Evolutionary conservation across 2,888 invertebrate species (phyloP).

Genomic region (Stictocephala bisonia): DNA sequence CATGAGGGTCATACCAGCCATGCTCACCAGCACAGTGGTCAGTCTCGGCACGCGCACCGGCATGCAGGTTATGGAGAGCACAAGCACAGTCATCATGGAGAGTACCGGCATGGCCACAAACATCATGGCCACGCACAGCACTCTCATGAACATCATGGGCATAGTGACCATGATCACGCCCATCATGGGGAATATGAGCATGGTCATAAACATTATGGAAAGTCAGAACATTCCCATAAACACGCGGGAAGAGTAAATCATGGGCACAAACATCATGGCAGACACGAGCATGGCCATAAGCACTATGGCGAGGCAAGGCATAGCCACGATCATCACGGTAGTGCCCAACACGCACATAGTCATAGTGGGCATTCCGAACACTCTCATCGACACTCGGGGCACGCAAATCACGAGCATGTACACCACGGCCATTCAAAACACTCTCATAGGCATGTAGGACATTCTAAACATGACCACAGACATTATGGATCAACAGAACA

Average conservation of each 20-base stretch:
- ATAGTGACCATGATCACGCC: constrained; percentile 50
- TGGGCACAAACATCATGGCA: constrained; percentile 51
- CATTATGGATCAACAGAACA: constrained; percentile 43
- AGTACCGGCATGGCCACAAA: constrained; percentile 47
- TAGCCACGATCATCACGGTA: constrained; percentile 44
- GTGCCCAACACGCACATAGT: constrained; percentile 48
- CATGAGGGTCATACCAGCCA: constrained; percentile 49
- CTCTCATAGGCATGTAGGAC: constrained; percentile 53
- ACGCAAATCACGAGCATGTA: constrained; percentile 52
- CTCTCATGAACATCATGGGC: constrained; percentile 53
- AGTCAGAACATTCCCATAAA: constrained; percentile 46
- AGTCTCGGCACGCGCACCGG: constrained; percentile 49
- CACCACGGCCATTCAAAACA: constrained; percentile 51
- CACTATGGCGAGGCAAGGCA: constrained; percentile 30
- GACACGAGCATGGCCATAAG: constrained; percentile 46
- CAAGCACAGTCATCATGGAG: constrained; percentile 51
- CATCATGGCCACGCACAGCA: constrained; percentile 49
- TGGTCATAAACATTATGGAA: constrained; percentile 49
- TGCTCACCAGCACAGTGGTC: constrained; percentile 49
- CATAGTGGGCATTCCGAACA: constrained; percentile 51
- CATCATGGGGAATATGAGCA: constrained; percentile 51
- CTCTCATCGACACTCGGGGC: constrained; percentile 52
- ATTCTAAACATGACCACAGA: constrained; percentile 53
- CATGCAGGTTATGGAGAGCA: constrained; percentile 56
- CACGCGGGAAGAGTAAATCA: constrained; percentile 50